Evolutionary conservation across 2,888 invertebrate genomes (phyloP).

Genomic region (Archips crataeganus): DNA sequence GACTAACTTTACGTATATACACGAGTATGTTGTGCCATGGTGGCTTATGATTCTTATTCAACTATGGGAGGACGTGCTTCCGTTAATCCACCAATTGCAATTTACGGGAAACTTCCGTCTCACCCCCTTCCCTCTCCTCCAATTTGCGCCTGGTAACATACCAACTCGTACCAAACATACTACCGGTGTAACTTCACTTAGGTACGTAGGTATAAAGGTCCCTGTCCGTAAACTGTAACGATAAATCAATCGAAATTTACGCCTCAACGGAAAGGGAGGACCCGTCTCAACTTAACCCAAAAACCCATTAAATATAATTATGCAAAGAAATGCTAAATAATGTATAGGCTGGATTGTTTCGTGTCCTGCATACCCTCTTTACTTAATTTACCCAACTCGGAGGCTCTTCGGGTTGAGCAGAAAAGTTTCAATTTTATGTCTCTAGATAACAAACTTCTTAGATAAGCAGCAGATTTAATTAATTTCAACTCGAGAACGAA

Average conservation of each 20-base stretch:
- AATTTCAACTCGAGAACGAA: slow-evolving; percentile 60
- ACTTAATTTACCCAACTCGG: slow-evolving; percentile 26
- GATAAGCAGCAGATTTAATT: slow-evolving; percentile 68
- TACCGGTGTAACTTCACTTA: neutral
- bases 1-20: too few species aligned
- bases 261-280: slow-evolving; percentile 11
- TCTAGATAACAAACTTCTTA: slow-evolving; percentile 55
- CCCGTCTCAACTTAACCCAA: slow-evolving; percentile 7
- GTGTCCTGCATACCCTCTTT: slow-evolving; percentile 24
- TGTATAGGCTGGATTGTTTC: slow-evolving; percentile 12
- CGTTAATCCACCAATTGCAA: too few species aligned
- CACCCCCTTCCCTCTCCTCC: too few species aligned
- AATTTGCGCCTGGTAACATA: too few species aligned
- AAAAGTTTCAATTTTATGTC: slow-evolving; percentile 53
- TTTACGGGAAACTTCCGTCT: too few species aligned
- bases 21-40: too few species aligned
- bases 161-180: neutral
- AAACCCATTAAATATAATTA: slow-evolving; percentile 5
- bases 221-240: neutral
- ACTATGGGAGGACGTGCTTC: too few species aligned
- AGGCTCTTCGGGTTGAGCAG: slow-evolving; percentile 39
- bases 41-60: too few species aligned
- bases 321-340: slow-evolving; percentile 18
- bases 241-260: slow-evolving; percentile 24
- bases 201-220: neutral